phyloP scores from a whole-genome alignment of 2,888 invertebrate species.

The Nomada flava region DNA sequence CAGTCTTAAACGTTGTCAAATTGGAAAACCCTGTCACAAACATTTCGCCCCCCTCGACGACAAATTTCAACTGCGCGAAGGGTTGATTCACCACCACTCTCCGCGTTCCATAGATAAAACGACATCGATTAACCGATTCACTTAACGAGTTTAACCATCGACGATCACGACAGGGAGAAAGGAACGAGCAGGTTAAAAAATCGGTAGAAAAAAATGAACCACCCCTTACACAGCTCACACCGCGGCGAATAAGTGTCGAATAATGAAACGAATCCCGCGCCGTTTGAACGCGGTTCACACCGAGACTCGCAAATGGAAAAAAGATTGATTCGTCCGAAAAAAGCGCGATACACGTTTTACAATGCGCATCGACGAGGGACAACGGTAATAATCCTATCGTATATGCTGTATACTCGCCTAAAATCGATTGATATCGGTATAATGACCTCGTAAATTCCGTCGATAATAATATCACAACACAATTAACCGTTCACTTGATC shows the following conservation, averaged over 20 bases:
- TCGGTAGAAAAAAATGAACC: background rate
- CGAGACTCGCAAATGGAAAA: conserved; percentile 79
- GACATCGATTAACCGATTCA: conserved; percentile 10
- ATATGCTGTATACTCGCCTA: conserved; percentile 81
- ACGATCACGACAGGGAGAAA: background rate
- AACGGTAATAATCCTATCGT: conserved; percentile 81
- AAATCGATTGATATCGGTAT: conserved; percentile 81
- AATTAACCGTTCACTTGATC: conserved; percentile 73
- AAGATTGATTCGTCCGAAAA: conserved; percentile 82
- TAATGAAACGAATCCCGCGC: conserved; percentile 15
- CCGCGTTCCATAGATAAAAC: background rate
- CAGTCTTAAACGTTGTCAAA: background rate
- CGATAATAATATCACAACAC: conserved; percentile 81
- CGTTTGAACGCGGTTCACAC: conserved; percentile 22
- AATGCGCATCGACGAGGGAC: conserved; percentile 81
- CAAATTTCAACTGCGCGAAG: conserved; percentile 33
- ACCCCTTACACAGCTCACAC: conserved; percentile 38
- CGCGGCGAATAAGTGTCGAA: conserved; percentile 44
- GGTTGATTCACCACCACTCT: background rate
- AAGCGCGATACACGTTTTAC: conserved; percentile 80
- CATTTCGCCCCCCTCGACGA: background rate
- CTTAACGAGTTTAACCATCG: conserved; percentile 1
- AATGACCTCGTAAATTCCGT: conserved; percentile 80
- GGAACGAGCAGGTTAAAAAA: background rate
- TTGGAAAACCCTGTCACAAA: background rate